A percentile compares a stretch with the other conserved stretches of the same genome.
Conservation (phyloP, 2,797 vertebrate genomes). For the Loriculus beryllinus region DNA sequence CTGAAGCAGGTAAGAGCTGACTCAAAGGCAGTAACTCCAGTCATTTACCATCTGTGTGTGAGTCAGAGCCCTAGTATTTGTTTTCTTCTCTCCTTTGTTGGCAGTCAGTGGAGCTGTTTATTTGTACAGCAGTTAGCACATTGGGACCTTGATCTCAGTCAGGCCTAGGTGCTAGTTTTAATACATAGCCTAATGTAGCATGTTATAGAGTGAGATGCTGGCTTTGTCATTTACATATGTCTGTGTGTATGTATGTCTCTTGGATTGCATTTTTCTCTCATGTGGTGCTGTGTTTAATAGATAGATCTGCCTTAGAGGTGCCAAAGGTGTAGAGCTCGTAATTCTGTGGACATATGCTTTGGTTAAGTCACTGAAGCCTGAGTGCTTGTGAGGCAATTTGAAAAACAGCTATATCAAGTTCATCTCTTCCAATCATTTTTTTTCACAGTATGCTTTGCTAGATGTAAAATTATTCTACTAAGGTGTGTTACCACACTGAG, state of each 20-base stretch:
- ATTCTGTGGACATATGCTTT: neutral
- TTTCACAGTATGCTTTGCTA: neutral
- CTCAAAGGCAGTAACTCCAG: neutral
- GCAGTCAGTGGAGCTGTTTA: conserved; percentile 7
- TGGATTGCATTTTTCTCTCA: neutral
- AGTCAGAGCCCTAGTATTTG: conserved; percentile 37
- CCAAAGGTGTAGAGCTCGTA: neutral
- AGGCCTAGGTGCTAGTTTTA: neutral
- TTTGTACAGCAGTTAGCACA: neutral
- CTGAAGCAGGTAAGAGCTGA: conserved; percentile 37
- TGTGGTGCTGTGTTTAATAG: neutral
- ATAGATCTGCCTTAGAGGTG: neutral
- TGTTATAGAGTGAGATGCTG: neutral
- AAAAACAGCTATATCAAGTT: conserved; percentile 20
- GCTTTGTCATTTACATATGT: neutral
- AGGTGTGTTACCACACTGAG: neutral
- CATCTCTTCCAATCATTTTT: conserved; percentile 3
- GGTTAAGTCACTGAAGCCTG: neutral
- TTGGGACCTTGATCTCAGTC: neutral
- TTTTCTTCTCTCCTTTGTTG: conserved; percentile 16
- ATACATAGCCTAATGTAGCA: neutral
- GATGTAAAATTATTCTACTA: conserved; percentile 18
- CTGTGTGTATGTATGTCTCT: neutral
- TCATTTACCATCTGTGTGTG: conserved; percentile 19
- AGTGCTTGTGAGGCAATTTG: neutral